Evolutionary conservation across 2,797 vertebrate species (phyloP), one percentile per base, ranked within the genome.

Genomic region (Mormyrus proboscirostris): DNA sequence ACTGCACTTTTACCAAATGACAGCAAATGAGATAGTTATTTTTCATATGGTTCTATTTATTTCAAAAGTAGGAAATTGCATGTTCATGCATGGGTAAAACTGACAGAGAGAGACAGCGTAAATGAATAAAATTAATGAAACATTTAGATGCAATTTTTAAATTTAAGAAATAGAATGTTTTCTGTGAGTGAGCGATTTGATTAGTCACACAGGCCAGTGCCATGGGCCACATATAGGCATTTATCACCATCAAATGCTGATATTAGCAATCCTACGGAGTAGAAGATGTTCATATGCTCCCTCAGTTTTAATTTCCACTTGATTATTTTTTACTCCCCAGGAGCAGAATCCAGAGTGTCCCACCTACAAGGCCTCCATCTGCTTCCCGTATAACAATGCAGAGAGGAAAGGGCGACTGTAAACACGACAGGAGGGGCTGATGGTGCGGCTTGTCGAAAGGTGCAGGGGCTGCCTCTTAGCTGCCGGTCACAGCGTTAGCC

Each of bases 361-460:
- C 95, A 96, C 96, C 96, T 96, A 95, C 94, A 94, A 95, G 93
- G 95, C 89, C 92, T 95, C 96, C 96, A 97, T 97, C 96, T 97
- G 96, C 92, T 96, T 93, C 89, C 90, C 91, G 87, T 89, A 88
- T 89, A 90, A 88, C 92, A 89, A 84, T 87, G 84, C 89, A 87
- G 84, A 73, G 41, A 79, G 49, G 65, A 86, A 89, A 79, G 89
- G 89, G 62, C 65, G 29, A 79, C 47, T 10, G 84, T 69, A 79
- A 69, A 79, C 33, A 55, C 33, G 14, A 53, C 3, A 22, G 47
- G 44, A 29, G 49, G 51, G 33, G 65, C 65, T 44, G 29, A 69
- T 33, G 29, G 44, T 59, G 16, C 16, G 29, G 47, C 2, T 25
- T 47, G 33, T 83, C 33, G 29, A 47, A 84, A 29, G 50, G 50